Evolutionary conservation across 1,140 invertebrate genomes (phyloP).

Genomic region (Notospermus geniculatus): DNA sequence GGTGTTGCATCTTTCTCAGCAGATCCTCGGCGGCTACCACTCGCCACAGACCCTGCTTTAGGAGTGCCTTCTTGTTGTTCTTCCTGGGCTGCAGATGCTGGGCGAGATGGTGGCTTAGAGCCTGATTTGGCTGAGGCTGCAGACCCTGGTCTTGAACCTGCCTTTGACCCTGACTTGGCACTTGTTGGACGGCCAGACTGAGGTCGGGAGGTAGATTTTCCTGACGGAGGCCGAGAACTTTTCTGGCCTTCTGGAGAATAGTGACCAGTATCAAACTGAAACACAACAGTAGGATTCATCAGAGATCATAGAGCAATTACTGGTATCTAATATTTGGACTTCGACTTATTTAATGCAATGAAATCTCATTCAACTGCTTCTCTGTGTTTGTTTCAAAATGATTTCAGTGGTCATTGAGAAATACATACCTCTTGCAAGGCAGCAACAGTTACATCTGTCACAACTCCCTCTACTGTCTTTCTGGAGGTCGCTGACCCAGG

Average conservation of each 20-base stretch:
- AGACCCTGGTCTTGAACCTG: slow-evolving; percentile 35
- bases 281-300: neutral
- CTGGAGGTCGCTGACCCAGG: neutral
- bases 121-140: slow-evolving; percentile 10
- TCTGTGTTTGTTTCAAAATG: no score
- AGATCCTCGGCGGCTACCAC: slow-evolving; percentile 5
- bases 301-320: no score
- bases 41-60: slow-evolving; percentile 9
- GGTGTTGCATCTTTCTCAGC: neutral
- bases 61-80: slow-evolving; percentile 1
- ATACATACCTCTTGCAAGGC: slow-evolving; percentile 32
- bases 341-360: no score
- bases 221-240: neutral
- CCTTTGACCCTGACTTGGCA: slow-evolving; percentile 22
- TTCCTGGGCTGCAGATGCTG: slow-evolving; percentile 17
- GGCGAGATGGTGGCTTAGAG: slow-evolving; percentile 18
- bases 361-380: no score
- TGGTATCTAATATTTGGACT: no score
- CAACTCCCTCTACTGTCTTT: slow-evolving; percentile 24
- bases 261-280: slow-evolving; percentile 31
- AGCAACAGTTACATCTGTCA: slow-evolving; percentile 29
- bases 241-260: slow-evolving; percentile 20
- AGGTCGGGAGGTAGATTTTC: slow-evolving; percentile 1
- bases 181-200: neutral
- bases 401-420: no score